A percentile compares a stretch with the other conserved stretches of the same genome.
Conservation (phyloP, 2,888 invertebrate genomes). For the Cephus sareptanus region DNA sequence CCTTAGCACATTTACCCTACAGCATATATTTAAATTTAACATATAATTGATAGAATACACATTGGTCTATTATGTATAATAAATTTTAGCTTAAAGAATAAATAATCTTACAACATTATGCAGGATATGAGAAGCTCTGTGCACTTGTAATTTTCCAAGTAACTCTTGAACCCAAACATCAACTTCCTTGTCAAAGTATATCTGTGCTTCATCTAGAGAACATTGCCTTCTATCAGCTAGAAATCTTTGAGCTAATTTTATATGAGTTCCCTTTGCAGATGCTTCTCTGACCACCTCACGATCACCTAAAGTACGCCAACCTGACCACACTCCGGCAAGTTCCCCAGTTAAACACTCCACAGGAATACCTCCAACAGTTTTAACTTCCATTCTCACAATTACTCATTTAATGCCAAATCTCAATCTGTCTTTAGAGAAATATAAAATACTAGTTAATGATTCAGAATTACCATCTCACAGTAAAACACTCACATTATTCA, state of each 20-base stretch:
- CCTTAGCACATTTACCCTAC: constrained; percentile 69
- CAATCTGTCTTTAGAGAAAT: background rate
- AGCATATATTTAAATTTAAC: background rate
- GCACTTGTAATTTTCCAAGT: constrained; percentile 73
- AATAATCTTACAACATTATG: constrained; percentile 68
- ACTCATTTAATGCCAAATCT: background rate
- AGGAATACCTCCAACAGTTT: constrained; percentile 54
- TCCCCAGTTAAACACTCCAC: constrained; percentile 73
- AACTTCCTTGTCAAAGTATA: constrained; percentile 67
- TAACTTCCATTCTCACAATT: constrained; percentile 24
- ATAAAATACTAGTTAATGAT: background rate
- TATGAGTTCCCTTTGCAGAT: constrained; percentile 75
- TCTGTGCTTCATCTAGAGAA: constrained; percentile 67
- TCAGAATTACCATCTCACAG: background rate
- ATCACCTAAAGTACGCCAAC: constrained; percentile 74
- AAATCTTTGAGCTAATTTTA: constrained; percentile 71
- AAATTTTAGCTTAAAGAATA: background rate
- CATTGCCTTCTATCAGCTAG: constrained; percentile 70
- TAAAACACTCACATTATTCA: background rate
- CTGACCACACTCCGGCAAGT: constrained; percentile 73
- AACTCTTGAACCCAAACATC: constrained; percentile 74
- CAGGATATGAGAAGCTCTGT: constrained; percentile 74
- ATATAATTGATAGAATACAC: background rate
- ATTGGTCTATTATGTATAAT: background rate
- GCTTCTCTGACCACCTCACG: constrained; percentile 77